Evolutionary conservation across 2,797 vertebrate species (phyloP), one percentile per base, ranked within the genome.

Genomic region (Poecilia velifera): DNA sequence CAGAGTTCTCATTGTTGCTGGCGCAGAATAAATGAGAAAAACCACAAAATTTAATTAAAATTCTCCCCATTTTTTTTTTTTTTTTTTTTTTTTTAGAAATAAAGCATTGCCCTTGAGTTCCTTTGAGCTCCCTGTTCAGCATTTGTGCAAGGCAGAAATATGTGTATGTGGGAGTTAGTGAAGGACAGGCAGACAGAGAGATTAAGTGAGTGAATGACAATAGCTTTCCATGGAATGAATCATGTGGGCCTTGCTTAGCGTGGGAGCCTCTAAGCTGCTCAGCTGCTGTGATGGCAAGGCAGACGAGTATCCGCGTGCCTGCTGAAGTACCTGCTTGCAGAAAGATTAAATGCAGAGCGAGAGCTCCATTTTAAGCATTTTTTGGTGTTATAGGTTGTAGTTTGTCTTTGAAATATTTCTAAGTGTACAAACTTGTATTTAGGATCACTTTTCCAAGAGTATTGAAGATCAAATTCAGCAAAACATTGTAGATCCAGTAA

Each of bases 61-160:
- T 77, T 31, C 79, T 88, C 73, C 71, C 53, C 8, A 0, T 51
- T 22, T 51, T 51, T 53, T 51, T 51, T 51, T 51, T 25, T 51
- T 22, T 51, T 51, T 53, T 51, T 51, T 51, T 51, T 25, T 8
- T 51, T 51, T 86, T 88, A 78, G 76, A 86, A 90, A 89, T 85
- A 87, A 92, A 93, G 83, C 84, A 20, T 78, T 91, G 90, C 78
- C 94, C 93, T 94, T 95, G 92, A 92, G 86, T 92, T 92, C 77
- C 68, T 82, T 88, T 84, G 87, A 87, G 90, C 94, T 93, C 92
- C 91, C 91, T 90, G 88, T 92, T 92, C 79, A 83, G 83, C 20
- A 4, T 77, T 89, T 84, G 80, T 79, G 81, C 8, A 74, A 87
- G 78, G 76, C 36, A 77, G 34, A 73, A 71, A 84, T 75, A 31